These are phyloP conservation scores for Brachionus asplanchnoidis DNA, from an alignment of 1,140 invertebrate species.

Conservation along the genomic window DNA sequence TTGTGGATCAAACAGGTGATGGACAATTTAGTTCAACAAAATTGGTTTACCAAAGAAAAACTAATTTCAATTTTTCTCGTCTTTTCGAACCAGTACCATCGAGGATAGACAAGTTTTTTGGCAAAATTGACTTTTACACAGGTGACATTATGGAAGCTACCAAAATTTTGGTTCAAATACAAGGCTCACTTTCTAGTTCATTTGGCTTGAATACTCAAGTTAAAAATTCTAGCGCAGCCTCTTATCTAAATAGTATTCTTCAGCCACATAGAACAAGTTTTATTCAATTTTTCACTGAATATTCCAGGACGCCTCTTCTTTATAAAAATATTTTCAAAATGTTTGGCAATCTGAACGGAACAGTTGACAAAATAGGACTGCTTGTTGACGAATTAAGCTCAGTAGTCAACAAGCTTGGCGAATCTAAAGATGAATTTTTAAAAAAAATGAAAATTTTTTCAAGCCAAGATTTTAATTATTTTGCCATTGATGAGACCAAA, in stretches of 20 bases:
- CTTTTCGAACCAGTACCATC: background rate
- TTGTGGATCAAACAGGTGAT: background rate
- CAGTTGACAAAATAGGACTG: background rate
- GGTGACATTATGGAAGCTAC: background rate
- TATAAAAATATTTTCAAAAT: background rate
- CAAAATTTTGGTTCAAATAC: background rate
- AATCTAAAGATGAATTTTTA: background rate
- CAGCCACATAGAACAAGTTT: background rate
- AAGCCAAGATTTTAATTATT: background rate
- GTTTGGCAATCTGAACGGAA: background rate
- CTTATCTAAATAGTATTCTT: background rate
- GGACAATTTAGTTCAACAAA: background rate
- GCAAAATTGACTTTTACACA: background rate
- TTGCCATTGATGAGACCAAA: background rate
- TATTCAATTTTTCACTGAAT: background rate
- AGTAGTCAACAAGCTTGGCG: background rate
- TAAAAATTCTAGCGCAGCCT: background rate
- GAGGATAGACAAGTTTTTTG: background rate
- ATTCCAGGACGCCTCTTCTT: background rate
- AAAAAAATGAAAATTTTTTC: background rate
- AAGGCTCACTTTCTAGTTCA: background rate
- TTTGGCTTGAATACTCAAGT: background rate
- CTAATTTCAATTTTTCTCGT: background rate
- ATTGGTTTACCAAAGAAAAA: background rate
- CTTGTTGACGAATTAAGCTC: background rate